phyloP scores from a whole-genome alignment of 2,888 invertebrate species.

The Torymus auratus region DNA sequence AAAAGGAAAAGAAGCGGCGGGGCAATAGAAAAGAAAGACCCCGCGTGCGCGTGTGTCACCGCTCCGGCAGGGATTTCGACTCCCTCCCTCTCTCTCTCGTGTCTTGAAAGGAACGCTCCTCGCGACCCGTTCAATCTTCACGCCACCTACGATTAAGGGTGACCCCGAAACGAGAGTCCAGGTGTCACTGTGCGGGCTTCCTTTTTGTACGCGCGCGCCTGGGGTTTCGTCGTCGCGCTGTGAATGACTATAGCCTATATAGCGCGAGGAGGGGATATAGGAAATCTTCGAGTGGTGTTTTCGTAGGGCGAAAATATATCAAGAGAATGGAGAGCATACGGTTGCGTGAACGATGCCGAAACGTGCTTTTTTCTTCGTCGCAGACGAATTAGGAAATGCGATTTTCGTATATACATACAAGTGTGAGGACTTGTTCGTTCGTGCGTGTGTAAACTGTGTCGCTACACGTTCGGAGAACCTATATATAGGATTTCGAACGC shows the following conservation, averaged over 20 bases:
- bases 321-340: constrained; percentile 14
- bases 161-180: constrained; percentile 63
- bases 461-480: no score
- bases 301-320: constrained; percentile 13
- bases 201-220: constrained; percentile 32
- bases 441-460: no score
- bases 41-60: constrained; percentile 53
- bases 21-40: constrained; percentile 24
- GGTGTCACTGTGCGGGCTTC: constrained; percentile 61
- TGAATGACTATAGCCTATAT: constrained; percentile 18
- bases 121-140: constrained; percentile 61
- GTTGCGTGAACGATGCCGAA: constrained; percentile 9
- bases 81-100: neutral
- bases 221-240: constrained; percentile 13
- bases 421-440: no score
- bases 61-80: constrained; percentile 40
- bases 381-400: constrained; percentile 21
- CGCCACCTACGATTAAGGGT: constrained; percentile 71
- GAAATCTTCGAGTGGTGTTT: constrained; percentile 60
- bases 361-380: constrained; percentile 9
- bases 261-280: constrained; percentile 57
- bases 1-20: constrained; percentile 34
- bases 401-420: constrained; percentile 20
- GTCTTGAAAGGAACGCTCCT: constrained; percentile 47
- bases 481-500: no score